phyloP scores from a whole-genome alignment of 2,113 vertebrate species.

The Puma concolor region DNA sequence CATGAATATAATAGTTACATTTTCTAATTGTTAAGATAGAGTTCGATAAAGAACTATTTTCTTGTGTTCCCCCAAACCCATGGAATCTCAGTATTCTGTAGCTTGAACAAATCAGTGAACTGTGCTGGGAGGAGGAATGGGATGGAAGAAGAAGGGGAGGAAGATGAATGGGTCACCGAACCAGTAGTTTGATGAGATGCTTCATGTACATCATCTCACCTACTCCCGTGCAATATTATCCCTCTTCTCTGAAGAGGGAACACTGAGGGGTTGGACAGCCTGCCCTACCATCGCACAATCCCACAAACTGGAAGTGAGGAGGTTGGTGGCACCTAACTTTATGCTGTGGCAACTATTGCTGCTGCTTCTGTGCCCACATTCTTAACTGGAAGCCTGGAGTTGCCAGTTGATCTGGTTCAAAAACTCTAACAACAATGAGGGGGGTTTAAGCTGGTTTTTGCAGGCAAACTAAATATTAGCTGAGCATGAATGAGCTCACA shows the following conservation, averaged over 20 bases:
- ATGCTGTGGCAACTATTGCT: not conserved
- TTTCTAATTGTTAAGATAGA: not conserved
- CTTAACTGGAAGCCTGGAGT: not conserved
- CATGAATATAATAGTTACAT: not conserved
- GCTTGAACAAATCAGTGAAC: not conserved
- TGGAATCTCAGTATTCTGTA: not conserved
- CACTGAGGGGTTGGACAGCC: not conserved
- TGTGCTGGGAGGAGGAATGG: not conserved
- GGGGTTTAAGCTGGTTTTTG: not conserved
- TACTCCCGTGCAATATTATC: not conserved
- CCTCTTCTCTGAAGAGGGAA: not conserved
- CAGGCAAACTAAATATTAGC: not conserved
- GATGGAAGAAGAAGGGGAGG: not conserved
- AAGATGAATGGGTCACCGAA: not conserved
- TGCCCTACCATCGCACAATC: no score
- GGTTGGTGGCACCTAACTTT: not conserved
- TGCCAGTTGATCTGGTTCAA: not conserved
- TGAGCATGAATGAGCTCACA: not conserved
- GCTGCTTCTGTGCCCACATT: not conserved
- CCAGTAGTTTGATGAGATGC: fast-evolving
- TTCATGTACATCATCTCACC: fast-evolving
- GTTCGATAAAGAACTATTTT: not conserved
- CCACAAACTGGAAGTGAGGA: not conserved
- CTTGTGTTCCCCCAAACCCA: not conserved
- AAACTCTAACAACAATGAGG: not conserved